These are phyloP conservation scores for Chrysodeixis includens DNA, from an alignment of 2,888 invertebrate species.

Conservation along the genomic window DNA sequence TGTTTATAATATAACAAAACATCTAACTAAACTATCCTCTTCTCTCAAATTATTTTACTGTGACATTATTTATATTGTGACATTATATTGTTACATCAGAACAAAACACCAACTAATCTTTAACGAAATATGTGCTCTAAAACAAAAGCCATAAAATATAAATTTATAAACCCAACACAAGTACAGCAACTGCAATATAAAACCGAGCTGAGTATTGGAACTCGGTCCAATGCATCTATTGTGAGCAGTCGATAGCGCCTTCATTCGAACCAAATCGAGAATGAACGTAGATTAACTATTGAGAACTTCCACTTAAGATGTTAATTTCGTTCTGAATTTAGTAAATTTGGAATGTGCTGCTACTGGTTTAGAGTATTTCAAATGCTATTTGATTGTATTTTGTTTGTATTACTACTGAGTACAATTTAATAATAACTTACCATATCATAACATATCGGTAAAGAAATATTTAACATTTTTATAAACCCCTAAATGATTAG, in stretches of 20 bases:
- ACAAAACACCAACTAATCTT: not conserved
- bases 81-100: no score
- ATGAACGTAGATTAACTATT: conserved; percentile 85
- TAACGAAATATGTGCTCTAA: not conserved
- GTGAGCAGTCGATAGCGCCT: conserved; percentile 72
- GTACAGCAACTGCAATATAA: conserved; percentile 59
- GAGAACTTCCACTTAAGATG: conserved; percentile 76
- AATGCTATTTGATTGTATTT: not conserved
- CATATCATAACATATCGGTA: no score
- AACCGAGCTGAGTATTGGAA: conserved; percentile 62
- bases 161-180: conserved; percentile 44
- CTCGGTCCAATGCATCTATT: conserved; percentile 80
- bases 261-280: conserved; percentile 82
- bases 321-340: conserved; percentile 67
- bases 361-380: not conserved
- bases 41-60: no score
- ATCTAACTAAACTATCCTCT: no score
- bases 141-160: conserved; percentile 6
- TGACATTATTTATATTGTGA: no score
- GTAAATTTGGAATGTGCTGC: conserved; percentile 21
- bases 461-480: no score
- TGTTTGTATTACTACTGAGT: not conserved
- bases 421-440: not conserved
- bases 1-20: no score
- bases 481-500: no score